These are phyloP conservation scores for Labrus mixtus DNA, from an alignment of 2,113 vertebrate species.

Conservation along the genomic window DNA sequence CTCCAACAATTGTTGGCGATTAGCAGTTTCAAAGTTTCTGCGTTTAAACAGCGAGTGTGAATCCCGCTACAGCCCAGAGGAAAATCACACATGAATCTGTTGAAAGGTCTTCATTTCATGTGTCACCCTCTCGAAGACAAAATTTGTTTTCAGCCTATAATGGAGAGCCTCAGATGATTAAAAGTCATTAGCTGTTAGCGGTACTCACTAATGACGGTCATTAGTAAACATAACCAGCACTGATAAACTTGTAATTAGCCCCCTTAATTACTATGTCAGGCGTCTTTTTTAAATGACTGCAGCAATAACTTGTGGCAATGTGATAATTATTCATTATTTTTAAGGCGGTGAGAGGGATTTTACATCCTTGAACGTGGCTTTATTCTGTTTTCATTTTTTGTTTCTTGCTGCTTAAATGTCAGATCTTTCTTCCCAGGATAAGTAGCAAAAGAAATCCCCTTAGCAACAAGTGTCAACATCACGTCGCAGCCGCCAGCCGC, in stretches of 20 bases:
- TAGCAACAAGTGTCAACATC: constrained; percentile 50
- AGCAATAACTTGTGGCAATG: neutral
- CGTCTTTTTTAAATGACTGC: neutral
- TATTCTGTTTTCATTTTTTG: neutral
- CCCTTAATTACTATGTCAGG: neutral
- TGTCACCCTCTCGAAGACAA: neutral
- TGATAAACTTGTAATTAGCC: constrained; percentile 1
- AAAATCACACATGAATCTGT: neutral
- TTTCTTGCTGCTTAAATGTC: neutral
- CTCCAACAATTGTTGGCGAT: too few species aligned
- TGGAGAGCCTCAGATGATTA: constrained; percentile 4
- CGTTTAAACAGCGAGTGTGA: neutral
- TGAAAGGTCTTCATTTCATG: neutral
- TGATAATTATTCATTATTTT: neutral
- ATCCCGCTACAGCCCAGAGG: neutral
- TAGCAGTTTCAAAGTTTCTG: too few species aligned
- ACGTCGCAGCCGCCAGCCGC: neutral
- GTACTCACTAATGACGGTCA: constrained; percentile 20
- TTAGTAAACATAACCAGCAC: neutral
- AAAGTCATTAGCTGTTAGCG: constrained; percentile 1
- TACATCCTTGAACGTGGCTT: neutral
- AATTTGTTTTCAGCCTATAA: neutral
- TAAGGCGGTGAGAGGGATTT: fast-evolving
- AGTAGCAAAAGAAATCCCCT: neutral
- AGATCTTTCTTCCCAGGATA: too few species aligned